Base-by-base conservation (phyloP, 2,113 vertebrate genomes). In the Dasyprocta punctata region DNA sequence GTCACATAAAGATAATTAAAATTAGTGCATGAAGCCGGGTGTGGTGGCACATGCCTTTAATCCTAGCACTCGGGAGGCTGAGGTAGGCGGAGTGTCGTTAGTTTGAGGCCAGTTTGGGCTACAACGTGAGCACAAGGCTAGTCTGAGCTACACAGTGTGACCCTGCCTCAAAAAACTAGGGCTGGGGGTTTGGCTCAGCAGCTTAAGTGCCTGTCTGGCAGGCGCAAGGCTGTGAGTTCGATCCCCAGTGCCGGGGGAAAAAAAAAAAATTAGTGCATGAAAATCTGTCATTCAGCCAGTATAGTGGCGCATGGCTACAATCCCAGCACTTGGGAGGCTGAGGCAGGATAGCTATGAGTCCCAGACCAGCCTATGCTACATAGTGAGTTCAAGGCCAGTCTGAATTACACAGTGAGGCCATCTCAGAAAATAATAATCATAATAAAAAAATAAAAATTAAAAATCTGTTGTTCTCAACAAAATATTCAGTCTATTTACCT, bases 401-500 rank as follows among this genome's bases (percentile, higher is more conserved):
- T 71, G 28, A 69, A 75, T 75, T 44, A 75, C 38, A 73, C 9
- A 44, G 71, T 4, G 22, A 47, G 11, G 5, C 71, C 44, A 24
- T 44, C 11, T 75, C 71, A 75, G 28, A 75, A 44, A 12, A 30
- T 28, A 30, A 33, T 3, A 65, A 13, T 30, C 28, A 63, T 54
- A 12, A 26, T 73, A 41, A 73, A 14, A 67, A 41, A 65, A 30
- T 30, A 11, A 41, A 75, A 41, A 75, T 44, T 75, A 47, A 47
- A 77, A 77, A 77, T 30, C 26, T 81, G 88, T 75, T 20, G n/a
- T 52, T 94, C 41, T 38, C 71, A 75, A 83, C 88, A 61, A 95
- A 98, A 89, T 49, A 87, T 13, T 12, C 80, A 89, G 86, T 95
- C 92, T 96, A 95, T 82, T 91, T 98, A 99, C 99, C 98, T 99